These are phyloP conservation scores for Ochotona princeps DNA, from an alignment of 2,113 vertebrate species.

Conservation along the genomic window DNA sequence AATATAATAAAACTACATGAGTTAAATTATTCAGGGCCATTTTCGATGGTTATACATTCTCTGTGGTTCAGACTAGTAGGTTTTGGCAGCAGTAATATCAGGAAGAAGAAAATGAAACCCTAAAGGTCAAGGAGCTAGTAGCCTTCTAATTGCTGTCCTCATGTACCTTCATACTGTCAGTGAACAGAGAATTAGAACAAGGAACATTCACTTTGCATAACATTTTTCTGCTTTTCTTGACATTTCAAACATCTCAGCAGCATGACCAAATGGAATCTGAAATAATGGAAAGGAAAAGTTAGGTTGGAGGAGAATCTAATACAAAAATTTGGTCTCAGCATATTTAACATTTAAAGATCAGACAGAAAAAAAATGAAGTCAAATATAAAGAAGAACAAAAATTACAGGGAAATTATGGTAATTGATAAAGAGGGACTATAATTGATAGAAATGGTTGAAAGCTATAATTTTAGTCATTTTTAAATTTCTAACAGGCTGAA, in stretches of 20 bases:
- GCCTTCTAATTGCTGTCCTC: constrained; percentile 54
- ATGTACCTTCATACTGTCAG: constrained; percentile 3
- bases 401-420: not conserved
- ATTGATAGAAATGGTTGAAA: constrained; percentile 23
- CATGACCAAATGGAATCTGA: constrained; percentile 13
- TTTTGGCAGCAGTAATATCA: not conserved
- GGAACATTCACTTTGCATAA: constrained; percentile 9
- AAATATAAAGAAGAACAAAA: constrained; percentile 24
- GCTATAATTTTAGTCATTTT: not conserved
- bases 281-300: constrained; percentile 3
- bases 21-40: not conserved
- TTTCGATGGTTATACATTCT: not conserved
- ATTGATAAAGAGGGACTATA: not conserved
- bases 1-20: not conserved
- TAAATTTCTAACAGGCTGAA: not conserved
- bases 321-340: not conserved
- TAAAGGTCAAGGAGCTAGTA: constrained; percentile 52
- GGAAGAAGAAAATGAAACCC: constrained; percentile 22
- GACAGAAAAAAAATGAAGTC: constrained; percentile 2
- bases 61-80: not conserved
- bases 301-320: not conserved
- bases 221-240: constrained; percentile 52
- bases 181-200: not conserved
- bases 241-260: constrained; percentile 38
- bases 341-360: constrained; percentile 45